Conservation (phyloP, 2,113 vertebrate genomes). For the Alaudala cheleensis region DNA sequence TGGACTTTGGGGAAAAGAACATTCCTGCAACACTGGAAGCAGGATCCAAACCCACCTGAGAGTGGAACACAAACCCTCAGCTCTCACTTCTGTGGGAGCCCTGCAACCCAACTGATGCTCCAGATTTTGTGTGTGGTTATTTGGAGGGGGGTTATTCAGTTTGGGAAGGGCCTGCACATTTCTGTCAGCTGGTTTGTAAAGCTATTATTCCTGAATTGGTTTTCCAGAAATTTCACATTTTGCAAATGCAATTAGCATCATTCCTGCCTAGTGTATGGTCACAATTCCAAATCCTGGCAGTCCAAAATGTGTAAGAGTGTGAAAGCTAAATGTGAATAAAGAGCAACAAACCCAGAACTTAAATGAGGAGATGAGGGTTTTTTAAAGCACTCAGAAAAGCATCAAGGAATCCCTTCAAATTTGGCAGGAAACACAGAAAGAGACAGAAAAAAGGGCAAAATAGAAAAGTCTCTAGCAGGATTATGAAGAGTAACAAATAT, state of each 20-base stretch:
- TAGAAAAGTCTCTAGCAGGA: background rate
- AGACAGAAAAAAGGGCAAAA: background rate
- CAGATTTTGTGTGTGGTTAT: background rate
- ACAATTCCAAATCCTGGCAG: background rate
- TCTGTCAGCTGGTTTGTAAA: background rate
- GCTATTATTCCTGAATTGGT: background rate
- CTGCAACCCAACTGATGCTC: background rate
- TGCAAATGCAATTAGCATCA: background rate
- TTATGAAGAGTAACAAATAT: background rate
- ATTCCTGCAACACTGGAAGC: background rate
- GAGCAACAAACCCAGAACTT: background rate
- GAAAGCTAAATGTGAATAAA: background rate
- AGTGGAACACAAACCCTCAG: background rate
- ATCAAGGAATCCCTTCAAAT: background rate
- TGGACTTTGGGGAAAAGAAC: background rate
- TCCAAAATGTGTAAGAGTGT: background rate
- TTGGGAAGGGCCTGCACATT: background rate
- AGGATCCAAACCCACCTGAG: too few species aligned
- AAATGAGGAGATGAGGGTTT: background rate
- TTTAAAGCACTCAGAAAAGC: background rate
- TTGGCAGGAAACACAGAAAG: background rate
- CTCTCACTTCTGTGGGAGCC: background rate
- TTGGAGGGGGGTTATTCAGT: background rate
- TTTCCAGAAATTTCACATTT: background rate
- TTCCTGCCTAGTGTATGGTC: background rate